Evolutionary conservation across 1,140 invertebrate genomes (phyloP).

Genomic region (Ceratoteleas bidentatus): DNA sequence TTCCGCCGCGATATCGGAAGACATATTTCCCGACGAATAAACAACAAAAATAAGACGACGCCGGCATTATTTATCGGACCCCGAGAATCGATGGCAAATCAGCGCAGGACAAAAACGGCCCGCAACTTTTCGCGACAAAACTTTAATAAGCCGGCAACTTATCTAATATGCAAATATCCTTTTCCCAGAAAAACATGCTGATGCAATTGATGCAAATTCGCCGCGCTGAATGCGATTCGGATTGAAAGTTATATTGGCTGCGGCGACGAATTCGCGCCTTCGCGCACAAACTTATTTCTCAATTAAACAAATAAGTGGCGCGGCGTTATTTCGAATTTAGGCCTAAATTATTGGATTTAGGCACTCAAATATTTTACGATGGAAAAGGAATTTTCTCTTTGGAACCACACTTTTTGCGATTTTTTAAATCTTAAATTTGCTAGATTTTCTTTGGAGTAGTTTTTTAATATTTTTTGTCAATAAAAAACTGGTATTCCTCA

Average conservation of each 20-base stretch:
- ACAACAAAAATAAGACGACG: slow-evolving; percentile 12
- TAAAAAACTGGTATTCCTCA: too few species aligned
- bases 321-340: neutral
- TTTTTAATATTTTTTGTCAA: too few species aligned
- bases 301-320: neutral
- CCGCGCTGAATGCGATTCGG: slow-evolving; percentile 3
- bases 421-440: too few species aligned
- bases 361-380: too few species aligned
- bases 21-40: neutral
- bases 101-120: slow-evolving; percentile 3
- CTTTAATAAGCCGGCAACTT: slow-evolving; percentile 26
- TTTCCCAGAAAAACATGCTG: slow-evolving; percentile 5
- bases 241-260: slow-evolving; percentile 18
- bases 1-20: slow-evolving; percentile 2
- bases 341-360: neutral
- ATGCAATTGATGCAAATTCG: slow-evolving; percentile 20
- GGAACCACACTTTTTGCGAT: too few species aligned
- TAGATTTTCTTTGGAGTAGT: too few species aligned
- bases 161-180: slow-evolving; percentile 11
- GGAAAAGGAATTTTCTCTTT: too few species aligned
- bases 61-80: neutral
- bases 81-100: slow-evolving; percentile 19
- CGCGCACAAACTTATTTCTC: neutral
- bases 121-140: slow-evolving; percentile 14
- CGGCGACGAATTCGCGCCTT: neutral